phyloP scores from a whole-genome alignment of 2,888 invertebrate genomes.

The Auanema freiburgensis region DNA sequence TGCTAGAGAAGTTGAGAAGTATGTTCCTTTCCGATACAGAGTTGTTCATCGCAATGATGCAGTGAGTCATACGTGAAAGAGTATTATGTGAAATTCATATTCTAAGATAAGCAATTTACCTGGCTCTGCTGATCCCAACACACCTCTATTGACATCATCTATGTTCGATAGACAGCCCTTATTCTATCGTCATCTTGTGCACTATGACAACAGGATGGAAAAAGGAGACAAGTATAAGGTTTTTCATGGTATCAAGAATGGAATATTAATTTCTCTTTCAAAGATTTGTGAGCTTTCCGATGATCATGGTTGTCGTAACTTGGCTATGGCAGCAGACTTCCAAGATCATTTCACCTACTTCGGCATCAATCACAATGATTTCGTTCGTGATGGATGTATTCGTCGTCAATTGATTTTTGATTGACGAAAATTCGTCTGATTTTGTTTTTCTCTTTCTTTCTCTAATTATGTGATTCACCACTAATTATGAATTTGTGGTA shows the following conservation, averaged over 20 bases:
- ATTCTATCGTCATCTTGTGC: conserved; percentile 58
- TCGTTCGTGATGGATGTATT: conserved; percentile 51
- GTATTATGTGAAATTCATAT: not conserved
- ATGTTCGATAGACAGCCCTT: conserved; percentile 58
- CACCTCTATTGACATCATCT: conserved; percentile 42
- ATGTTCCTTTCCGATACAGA: conserved; percentile 58
- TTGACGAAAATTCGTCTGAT: not conserved
- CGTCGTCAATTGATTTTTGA: conserved; percentile 14
- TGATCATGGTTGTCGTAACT: conserved; percentile 58
- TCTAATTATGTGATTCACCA: too few relatives aligned
- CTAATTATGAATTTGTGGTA: too few relatives aligned
- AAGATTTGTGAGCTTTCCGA: conserved; percentile 58
- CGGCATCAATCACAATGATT: conserved; percentile 59
- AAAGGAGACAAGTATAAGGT: conserved; percentile 46
- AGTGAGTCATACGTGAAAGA: conserved; percentile 28
- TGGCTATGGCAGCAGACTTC: conserved; percentile 54
- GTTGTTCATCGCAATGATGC: conserved; percentile 60
- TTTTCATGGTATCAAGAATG: not conserved
- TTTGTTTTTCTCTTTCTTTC: not conserved
- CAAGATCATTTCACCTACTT: conserved; percentile 61
- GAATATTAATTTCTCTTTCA: not conserved
- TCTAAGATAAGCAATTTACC: conserved; percentile 60
- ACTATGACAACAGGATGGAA: conserved; percentile 58
- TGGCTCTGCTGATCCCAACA: conserved; percentile 53
- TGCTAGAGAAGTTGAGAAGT: conserved; percentile 60